A percentile compares a stretch with the other conserved stretches of the same genome.
Conservation (phyloP, 2,888 invertebrate species). For the Agapostemon virescens region DNA sequence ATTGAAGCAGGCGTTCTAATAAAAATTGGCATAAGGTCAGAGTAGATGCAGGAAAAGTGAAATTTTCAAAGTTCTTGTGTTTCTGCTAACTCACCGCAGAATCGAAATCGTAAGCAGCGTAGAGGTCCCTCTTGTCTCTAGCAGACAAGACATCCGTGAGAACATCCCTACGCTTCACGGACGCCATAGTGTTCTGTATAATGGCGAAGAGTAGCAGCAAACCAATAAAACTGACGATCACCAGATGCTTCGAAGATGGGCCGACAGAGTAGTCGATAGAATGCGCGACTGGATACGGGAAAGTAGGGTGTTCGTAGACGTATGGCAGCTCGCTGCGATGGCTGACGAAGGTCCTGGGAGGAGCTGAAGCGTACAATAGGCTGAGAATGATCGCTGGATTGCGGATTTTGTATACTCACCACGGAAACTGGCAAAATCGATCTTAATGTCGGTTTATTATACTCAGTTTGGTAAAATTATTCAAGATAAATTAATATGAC, state of each 20-base stretch:
- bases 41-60: no score
- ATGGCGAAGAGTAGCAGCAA: slow-evolving; percentile 77
- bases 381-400: slow-evolving; percentile 1
- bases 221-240: slow-evolving; percentile 78
- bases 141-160: slow-evolving; percentile 73
- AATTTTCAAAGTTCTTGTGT: no score
- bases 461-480: no score
- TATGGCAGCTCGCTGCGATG: slow-evolving; percentile 63
- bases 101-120: slow-evolving; percentile 60
- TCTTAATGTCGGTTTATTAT: no score
- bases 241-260: slow-evolving; percentile 74
- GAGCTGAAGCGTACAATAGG: slow-evolving; percentile 36
- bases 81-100: slow-evolving; percentile 69
- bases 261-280: slow-evolving; percentile 61
- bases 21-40: no score
- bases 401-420: no score
- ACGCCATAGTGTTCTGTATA: slow-evolving; percentile 76
- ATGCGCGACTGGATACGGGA: slow-evolving; percentile 62
- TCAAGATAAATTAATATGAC: no score
- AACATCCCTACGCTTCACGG: slow-evolving; percentile 71
- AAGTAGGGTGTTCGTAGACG: slow-evolving; percentile 59
- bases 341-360: slow-evolving; percentile 42
- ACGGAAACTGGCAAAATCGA: no score
- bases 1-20: no score
- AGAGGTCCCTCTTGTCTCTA: slow-evolving; percentile 72